phyloP scores from a whole-genome alignment of 2,888 invertebrate genomes.

The Autographa pulchrina region DNA sequence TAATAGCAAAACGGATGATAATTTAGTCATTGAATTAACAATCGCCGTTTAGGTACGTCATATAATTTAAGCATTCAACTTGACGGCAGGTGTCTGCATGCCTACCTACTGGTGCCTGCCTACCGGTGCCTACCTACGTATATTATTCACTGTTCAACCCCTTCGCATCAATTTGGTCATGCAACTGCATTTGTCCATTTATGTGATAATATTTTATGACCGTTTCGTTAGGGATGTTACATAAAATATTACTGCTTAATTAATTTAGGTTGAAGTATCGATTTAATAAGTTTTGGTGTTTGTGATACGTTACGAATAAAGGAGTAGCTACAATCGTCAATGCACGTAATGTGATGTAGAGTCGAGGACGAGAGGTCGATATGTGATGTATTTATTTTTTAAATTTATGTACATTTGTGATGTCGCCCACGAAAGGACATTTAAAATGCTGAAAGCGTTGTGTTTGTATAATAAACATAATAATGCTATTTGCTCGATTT shows the following conservation, averaged over 20 bases:
- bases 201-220: conserved; percentile 24
- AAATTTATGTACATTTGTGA: too few species aligned
- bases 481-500: too few species aligned
- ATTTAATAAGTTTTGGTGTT: not conserved
- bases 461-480: too few species aligned
- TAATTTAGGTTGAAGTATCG: not conserved
- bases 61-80: conserved; percentile 38
- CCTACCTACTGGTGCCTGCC: conserved; percentile 1
- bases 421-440: too few species aligned
- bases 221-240: conserved; percentile 12
- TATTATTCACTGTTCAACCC: conserved; percentile 42
- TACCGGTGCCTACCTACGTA: not conserved
- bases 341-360: too few species aligned
- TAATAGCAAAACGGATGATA: conserved; percentile 33
- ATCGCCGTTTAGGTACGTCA: conserved; percentile 42
- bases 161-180: conserved; percentile 40
- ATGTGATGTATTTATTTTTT: too few species aligned
- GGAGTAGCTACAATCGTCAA: too few species aligned
- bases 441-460: too few species aligned
- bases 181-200: conserved; percentile 33
- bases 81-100: conserved; percentile 45
- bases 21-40: conserved; percentile 50
- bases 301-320: not conserved
- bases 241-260: not conserved
- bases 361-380: too few species aligned